phyloP scores from a whole-genome alignment of 1,140 invertebrate species.

The Semibalanus balanoides region DNA sequence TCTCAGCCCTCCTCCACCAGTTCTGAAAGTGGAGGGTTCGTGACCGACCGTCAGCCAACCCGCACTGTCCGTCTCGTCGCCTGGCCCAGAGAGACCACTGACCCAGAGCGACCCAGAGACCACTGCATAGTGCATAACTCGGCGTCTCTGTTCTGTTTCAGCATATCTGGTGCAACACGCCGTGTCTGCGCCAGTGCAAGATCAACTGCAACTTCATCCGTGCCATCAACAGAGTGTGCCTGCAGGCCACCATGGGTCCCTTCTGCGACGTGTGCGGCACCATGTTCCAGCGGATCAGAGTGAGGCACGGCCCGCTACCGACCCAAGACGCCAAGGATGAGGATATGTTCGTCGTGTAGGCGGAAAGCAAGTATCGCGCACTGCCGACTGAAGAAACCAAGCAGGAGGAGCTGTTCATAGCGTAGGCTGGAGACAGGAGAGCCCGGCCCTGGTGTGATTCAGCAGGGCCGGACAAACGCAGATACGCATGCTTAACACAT shows the following conservation, averaged over 20 bases:
- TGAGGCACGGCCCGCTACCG: conserved; percentile 32
- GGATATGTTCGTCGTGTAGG: background rate
- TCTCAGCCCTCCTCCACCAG: no score
- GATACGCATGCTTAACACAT: no score
- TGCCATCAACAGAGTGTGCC: conserved; percentile 38
- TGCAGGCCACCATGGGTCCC: conserved; percentile 46
- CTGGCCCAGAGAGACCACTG: no score
- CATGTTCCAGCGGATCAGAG: conserved; percentile 44
- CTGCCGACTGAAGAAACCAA: no score
- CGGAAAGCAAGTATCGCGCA: background rate
- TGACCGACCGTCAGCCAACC: background rate
- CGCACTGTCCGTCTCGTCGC: background rate
- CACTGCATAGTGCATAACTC: no score
- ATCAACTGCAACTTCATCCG: conserved; percentile 45
- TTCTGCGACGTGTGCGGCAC: conserved; percentile 44
- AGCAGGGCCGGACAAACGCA: no score
- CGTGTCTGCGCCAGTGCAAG: conserved; percentile 46
- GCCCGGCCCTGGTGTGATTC: no score
- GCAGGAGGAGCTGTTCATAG: no score
- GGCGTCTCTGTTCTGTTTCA: conserved; percentile 28
- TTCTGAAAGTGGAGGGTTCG: no score
- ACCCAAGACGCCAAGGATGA: background rate
- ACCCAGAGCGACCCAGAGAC: background rate
- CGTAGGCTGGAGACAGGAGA: no score
- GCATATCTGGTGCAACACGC: conserved; percentile 56